Evolutionary conservation across 1,140 invertebrate genomes (phyloP), one percentile per base, ranked within the genome.

Genomic region (Drosophila erecta): DNA sequence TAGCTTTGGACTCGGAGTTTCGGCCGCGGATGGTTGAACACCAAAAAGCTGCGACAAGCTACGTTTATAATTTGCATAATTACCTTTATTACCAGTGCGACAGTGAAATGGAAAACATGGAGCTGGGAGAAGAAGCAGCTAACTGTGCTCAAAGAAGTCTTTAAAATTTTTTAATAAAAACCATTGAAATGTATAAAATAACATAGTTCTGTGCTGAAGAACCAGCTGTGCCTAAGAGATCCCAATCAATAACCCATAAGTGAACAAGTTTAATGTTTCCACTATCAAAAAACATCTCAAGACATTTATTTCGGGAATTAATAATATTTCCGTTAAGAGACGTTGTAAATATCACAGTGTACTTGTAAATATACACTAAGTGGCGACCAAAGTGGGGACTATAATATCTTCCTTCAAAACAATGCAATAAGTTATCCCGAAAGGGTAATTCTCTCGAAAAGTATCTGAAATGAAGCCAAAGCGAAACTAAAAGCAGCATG

Each of bases 1-100:
- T 37, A 43, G 30, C 33, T 47, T 65, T 61, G 22, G 35, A 50
- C 53, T 61, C 27, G 40, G 46, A 64, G 65, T 53, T 46, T 58
- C 58, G 70, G 70, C 61, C 64, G 77, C 76, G 83, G 58, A 59
- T 83, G 75, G 83, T 49, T 76, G 83, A 51, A 59, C 83, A 81
- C 84, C 65, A 59, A 70, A 69, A 70, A 78, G 79, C 83, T 71
- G 79, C 75, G 83, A 79, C 50, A 86, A 17, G 17, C 17, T 17
- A 17, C 1, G 76, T 83, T 87, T 81, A 79, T 83, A 83, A 87
- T 87, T 87, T 87, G 83, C 84, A 87, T 86, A 83, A 86, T 87
- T 86, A 61, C 81, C 67, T 62, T 86, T 67, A 81, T 85, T 85
- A 81, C 75, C 59, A 76, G 72, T 71, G 76, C 85, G 78, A 70